Base-by-base conservation (phyloP, 2,888 invertebrate genomes). In the Sericinus montela region DNA sequence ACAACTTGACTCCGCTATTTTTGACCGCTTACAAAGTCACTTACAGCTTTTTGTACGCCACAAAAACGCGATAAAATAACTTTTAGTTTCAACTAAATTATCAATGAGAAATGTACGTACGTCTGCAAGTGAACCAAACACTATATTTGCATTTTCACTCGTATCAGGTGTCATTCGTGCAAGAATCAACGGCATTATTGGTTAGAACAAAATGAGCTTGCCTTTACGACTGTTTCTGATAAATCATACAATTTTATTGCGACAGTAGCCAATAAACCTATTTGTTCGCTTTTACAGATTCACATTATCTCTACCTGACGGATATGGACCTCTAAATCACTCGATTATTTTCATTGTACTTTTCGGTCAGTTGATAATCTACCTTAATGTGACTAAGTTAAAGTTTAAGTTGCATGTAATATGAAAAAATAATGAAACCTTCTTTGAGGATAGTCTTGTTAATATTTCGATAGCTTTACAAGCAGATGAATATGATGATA, bases 181-280 rank as follows among this genome's bases (percentile, higher is more conserved):
- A 38, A 19, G 43, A 48, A 66, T 65, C 65, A 65, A 65, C 65
- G 69, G 65, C 63, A 69, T 67, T 60, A 66, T 62, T 63, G 54
- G 57, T 59, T 57, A 48, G 54, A 65, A 65, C 61, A 62, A 70
- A n/a, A 64, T 60, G 62, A 59, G 61, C 65, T 63, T 64, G 66
- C 62, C 60, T 52, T 45, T 52, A 67, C 60, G 59, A 57, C 65
- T 60, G 63, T 58, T 59, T 57, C 56, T 63, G 62, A 72, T 85
- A 83, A 85, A 85, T 84, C 80, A 75, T 61, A 54, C 53, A 60
- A 60, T 63, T 86, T 86, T 85, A 86, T 76, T 69, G 67, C 72
- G 69, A 72, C 75, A 75, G 76, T 72, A 78, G 69, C 71, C 81
- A 75, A 78, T 87, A 87, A 87, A 87, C 83, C 82, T 82, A 83